Base-by-base conservation (phyloP, 2,888 invertebrate genomes). In the Mesoligia furuncula region DNA sequence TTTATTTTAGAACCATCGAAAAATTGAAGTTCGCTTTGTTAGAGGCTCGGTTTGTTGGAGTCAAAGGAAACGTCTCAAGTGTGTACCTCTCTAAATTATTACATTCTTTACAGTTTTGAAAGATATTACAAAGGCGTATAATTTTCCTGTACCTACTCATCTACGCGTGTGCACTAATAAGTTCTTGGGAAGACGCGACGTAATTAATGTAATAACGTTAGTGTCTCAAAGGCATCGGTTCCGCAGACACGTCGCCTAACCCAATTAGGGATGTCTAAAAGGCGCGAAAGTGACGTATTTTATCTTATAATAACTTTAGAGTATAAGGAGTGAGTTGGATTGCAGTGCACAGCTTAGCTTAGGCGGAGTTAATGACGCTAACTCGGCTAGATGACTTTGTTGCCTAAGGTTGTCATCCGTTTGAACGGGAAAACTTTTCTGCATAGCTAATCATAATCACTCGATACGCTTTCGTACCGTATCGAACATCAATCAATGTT, bases 131-230 rank as follows among this genome's bases (percentile, higher is more conserved):
- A 24, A 24, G 13, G 11, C 57, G 20, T 67, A 62, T 45, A 54
- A 68, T n/a, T 59, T 61, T 51, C 59, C n/a, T 42, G 11, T 73
- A 17, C n/a, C n/a, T n/a, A n/a, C 39, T 39, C 17, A n/a, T 8
- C 4, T 8, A 36, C 17, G 15, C n/a, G 11, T 39, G 11, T 39
- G 27, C 4, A 59, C 36, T 24, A 65, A 51, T 69, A 75, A 65
- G 39, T 39, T 59, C 42, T 66, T 45, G 36, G 7, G 15, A 45
- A 13, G 20, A 17, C 36, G 57, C 2, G 48, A 57, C 5, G 31
- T 62, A 70, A 57, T 62, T 54, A 54, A 54, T 5, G 17, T 62
- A 36, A 77, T 67, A 77, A 17, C 9, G 24, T 78, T 42, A 67
- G 7, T 57, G 57, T 57, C 31, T 45, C 24, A 45, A 36, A 66